Evolutionary conservation across 2,113 vertebrate species (phyloP).

Genomic region (Plecturocebus donacophilus): DNA sequence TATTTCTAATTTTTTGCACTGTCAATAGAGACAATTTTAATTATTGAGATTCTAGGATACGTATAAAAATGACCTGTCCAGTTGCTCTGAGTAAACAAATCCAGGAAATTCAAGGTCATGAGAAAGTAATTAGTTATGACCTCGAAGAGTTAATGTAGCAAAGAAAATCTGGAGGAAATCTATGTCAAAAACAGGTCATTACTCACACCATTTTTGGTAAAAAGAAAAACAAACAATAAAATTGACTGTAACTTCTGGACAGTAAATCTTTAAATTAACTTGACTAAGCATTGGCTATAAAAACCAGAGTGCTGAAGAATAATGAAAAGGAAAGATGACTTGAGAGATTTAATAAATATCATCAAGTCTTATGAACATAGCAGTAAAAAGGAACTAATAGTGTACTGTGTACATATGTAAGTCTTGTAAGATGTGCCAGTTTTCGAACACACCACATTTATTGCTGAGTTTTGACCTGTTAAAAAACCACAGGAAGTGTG

Average conservation of each 20-base stretch:
- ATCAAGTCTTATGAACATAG: background rate
- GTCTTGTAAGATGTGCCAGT: background rate
- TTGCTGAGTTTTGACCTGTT: background rate
- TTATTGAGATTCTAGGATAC: background rate
- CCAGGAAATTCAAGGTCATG: conserved; percentile 58
- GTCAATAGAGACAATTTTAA: background rate
- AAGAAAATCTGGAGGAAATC: conserved; percentile 18
- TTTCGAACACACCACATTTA: background rate
- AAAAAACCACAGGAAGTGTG: background rate
- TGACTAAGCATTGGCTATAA: background rate
- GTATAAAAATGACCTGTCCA: background rate
- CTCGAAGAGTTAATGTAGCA: conserved; percentile 13
- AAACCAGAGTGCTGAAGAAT: background rate
- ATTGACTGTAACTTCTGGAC: background rate
- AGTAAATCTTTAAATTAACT: background rate
- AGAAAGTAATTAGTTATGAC: conserved; percentile 50
- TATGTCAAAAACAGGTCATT: background rate
- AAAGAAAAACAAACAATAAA: background rate
- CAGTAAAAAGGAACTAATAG: background rate
- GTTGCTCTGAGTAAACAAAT: conserved; percentile 9
- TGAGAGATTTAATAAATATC: background rate
- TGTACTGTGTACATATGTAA: background rate
- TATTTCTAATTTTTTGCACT: background rate
- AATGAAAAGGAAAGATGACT: background rate
- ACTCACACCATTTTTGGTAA: background rate